Evolutionary conservation across 1,140 invertebrate species (phyloP).

Genomic region (Sitobion miscanthi): DNA sequence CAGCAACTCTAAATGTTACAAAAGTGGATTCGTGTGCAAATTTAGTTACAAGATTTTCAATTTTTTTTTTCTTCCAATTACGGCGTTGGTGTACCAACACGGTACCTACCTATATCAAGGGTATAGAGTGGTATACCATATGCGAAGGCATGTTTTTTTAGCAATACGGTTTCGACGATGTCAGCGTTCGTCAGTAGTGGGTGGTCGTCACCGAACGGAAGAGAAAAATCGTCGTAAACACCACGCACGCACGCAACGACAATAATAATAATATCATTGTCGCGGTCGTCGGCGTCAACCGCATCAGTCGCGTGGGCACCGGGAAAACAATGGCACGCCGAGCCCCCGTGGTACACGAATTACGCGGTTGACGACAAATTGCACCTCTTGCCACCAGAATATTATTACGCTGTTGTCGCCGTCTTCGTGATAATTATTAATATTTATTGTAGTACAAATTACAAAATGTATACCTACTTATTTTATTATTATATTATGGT

Average conservation of each 20-base stretch:
- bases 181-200: neutral
- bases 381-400: neutral
- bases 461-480: neutral
- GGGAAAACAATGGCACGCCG: neutral
- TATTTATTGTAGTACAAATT: neutral
- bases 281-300: neutral
- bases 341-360: neutral
- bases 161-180: neutral
- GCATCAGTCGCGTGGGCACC: neutral
- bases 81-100: neutral
- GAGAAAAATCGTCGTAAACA: neutral
- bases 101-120: too few relatives aligned
- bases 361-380: neutral
- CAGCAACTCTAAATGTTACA: neutral
- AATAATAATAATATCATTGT: neutral
- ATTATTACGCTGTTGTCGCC: neutral
- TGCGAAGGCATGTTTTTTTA: neutral
- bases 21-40: neutral
- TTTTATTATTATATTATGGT: neutral
- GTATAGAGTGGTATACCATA: neutral
- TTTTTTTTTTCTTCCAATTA: neutral
- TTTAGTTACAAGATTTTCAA: neutral
- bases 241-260: neutral
- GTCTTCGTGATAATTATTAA: neutral
- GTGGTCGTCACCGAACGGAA: neutral